phyloP scores from a whole-genome alignment of 2,797 vertebrate genomes.

The Myiotriccus ornatus region DNA sequence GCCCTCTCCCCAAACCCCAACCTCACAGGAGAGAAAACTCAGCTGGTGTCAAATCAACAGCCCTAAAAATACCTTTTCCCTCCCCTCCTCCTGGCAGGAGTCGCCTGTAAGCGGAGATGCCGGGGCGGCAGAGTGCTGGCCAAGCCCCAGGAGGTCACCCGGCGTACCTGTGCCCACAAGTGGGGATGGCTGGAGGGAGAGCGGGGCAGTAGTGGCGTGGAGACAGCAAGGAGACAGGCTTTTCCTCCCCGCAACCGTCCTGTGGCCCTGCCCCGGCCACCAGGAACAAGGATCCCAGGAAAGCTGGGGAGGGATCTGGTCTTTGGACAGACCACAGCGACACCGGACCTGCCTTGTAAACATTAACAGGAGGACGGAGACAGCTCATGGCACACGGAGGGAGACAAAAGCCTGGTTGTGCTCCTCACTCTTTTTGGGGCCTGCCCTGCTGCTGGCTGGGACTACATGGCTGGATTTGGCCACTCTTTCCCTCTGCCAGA shows the following conservation, averaged over 20 bases:
- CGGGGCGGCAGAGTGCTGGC: background rate
- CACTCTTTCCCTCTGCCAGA: background rate
- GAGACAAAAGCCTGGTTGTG: background rate
- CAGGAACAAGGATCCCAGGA: background rate
- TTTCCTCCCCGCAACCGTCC: background rate
- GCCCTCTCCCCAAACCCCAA: background rate
- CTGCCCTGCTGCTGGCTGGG: background rate
- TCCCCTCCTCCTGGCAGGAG: background rate
- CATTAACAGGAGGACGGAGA: slow-evolving; percentile 53
- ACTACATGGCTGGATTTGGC: background rate
- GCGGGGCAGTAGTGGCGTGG: background rate
- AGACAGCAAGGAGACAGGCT: background rate
- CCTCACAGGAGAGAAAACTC: background rate
- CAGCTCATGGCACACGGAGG: accelerated
- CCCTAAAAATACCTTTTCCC: slow-evolving; percentile 46
- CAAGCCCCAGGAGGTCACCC: background rate
- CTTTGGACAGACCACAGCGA: background rate
- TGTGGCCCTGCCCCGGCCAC: background rate
- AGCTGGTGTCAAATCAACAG: slow-evolving; percentile 4
- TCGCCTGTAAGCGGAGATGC: background rate
- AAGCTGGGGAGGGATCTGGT: background rate
- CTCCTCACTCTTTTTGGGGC: background rate
- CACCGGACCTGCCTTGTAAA: slow-evolving; percentile 20
- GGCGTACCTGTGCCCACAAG: background rate
- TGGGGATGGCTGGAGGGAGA: background rate